These are phyloP conservation scores for Ochropleura plecta DNA, from an alignment of 2,888 invertebrate genomes.

Conservation along the genomic window DNA sequence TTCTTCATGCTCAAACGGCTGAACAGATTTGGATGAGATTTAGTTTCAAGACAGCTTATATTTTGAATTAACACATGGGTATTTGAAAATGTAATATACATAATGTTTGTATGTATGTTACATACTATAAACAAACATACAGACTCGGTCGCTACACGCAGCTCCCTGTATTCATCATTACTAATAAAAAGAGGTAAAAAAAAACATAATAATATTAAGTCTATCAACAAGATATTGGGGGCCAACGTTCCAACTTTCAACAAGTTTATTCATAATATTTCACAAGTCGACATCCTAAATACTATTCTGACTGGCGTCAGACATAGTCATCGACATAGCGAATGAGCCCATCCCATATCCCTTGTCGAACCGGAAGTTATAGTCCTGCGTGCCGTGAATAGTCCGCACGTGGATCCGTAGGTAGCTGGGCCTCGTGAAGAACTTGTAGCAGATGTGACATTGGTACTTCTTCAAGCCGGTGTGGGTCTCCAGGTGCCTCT, in stretches of 20 bases:
- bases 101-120: no score
- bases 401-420: constrained; percentile 84
- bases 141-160: no score
- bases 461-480: constrained; percentile 86
- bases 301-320: constrained; percentile 46
- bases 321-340: not conserved
- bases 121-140: no score
- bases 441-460: constrained; percentile 87
- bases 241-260: not conserved
- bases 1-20: no score
- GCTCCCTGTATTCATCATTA: no score
- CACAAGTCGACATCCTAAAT: not conserved
- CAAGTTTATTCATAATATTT: no score
- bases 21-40: no score
- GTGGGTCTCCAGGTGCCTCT: constrained; percentile 85
- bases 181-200: no score
- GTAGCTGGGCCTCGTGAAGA: constrained; percentile 85
- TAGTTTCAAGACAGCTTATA: no score
- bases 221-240: not conserved
- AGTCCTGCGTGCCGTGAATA: constrained; percentile 85
- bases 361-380: constrained; percentile 79
- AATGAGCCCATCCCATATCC: not conserved
- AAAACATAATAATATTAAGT: no score
- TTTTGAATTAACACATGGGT: no score
- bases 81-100: no score